Evolutionary conservation across 2,797 vertebrate species (phyloP), one percentile per base, ranked within the genome.

Genomic region (Rhinatrema bivittatum): DNA sequence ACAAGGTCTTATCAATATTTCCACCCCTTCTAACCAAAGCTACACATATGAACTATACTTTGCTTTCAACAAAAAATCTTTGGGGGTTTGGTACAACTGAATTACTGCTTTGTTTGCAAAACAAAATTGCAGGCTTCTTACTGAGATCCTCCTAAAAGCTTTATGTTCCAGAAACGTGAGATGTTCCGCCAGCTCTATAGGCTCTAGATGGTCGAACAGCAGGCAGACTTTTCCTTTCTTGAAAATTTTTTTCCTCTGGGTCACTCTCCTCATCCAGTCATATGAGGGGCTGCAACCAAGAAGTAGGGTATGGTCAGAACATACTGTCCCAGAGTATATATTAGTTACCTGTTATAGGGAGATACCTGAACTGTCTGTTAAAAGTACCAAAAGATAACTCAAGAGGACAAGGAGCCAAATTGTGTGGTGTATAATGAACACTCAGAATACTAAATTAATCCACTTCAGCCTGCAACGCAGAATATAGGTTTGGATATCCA

Each of bases 151-250:
- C 56, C 94, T 75, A 35, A 96, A 93, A 43, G 91, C 94, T 78
- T 97, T 98, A 77, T 96, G 91, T 62, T 98, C 94, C 60, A 98
- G 78, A 75, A 94, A 98, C 62, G 93, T 97, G 56, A 98, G 90
- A 64, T 98, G 94, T 65, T 98, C 94, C 0, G 94, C 93, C 72
- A 98, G 79, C 59, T 98, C 93, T 56, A 95, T 86, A 27, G 94
- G 89, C 65, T 96, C 90, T 80, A 98, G 82, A 74, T 94, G 94
- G 72, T 98, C 93, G 58, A 98, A 98, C 8, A 98, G 81, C 50
- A 98, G 81, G 4, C 93, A 97, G 13, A 91, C 91, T 60, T 98
- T 98, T 38, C 94, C 91, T 68, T 95, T 98, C 75, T 97, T 97
- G n/a, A 78, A 84, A 56, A 86, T 82, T 62, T 85, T 96, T 69